These are phyloP conservation scores for Syngnathus typhle DNA, from an alignment of 2,113 vertebrate species.

Conservation along the genomic window DNA sequence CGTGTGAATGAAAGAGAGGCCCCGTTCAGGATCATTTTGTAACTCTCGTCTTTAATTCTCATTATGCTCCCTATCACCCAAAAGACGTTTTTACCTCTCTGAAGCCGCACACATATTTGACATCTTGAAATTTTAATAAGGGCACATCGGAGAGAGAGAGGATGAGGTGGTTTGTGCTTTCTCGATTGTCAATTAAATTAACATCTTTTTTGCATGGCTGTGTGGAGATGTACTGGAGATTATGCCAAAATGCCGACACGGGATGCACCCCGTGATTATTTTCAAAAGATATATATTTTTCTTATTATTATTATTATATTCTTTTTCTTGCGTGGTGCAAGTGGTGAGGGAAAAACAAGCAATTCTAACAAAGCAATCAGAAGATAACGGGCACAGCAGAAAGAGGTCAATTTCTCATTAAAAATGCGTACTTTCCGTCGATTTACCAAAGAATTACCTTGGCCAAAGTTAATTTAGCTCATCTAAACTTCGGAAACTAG, in stretches of 20 bases:
- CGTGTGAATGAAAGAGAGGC: constrained; percentile 22
- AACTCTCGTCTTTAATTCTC: constrained; percentile 36
- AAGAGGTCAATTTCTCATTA: constrained; percentile 38
- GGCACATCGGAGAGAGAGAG: constrained; percentile 44
- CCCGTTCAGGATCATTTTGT: constrained; percentile 35
- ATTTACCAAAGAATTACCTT: background rate
- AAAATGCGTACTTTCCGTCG: background rate
- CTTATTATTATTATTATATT: constrained; percentile 27
- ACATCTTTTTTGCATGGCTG: background rate
- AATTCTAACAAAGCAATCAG: constrained; percentile 45
- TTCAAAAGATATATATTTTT: constrained; percentile 29
- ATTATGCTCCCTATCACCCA: constrained; percentile 27
- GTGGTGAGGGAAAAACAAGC: constrained; percentile 48
- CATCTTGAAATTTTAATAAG: constrained; percentile 56
- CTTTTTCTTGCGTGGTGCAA: constrained; percentile 35
- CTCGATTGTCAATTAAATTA: background rate
- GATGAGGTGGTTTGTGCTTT: constrained; percentile 43
- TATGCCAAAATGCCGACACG: background rate
- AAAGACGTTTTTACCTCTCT: constrained; percentile 10
- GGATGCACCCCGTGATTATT: constrained; percentile 28
- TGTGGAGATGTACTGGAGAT: constrained; percentile 5
- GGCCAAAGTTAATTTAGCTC: background rate
- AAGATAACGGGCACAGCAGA: constrained; percentile 42
- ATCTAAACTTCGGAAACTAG: background rate
- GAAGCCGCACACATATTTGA: constrained; percentile 45